Conservation (phyloP, 2,797 vertebrate genomes). For the Protosalanx chinensis region DNA sequence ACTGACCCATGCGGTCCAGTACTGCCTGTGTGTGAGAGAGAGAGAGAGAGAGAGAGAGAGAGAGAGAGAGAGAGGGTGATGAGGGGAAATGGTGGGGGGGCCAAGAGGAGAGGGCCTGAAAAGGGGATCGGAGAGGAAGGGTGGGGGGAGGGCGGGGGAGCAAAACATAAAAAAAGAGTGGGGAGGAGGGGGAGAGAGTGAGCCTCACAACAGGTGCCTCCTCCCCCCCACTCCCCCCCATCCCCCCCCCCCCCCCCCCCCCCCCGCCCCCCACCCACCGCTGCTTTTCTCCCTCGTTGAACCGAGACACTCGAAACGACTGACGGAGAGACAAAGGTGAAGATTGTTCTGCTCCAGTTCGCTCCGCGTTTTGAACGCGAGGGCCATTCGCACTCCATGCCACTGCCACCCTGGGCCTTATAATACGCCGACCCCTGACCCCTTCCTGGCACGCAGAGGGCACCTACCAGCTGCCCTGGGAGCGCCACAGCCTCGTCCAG, state of each 20-base stretch:
- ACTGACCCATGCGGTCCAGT: constrained; percentile 6
- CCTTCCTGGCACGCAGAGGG: constrained; percentile 19
- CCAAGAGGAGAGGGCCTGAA: constrained; percentile 4
- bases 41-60: background rate
- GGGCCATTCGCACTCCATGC: constrained; percentile 4
- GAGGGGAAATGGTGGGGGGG: too few species aligned
- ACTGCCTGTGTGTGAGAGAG: background rate
- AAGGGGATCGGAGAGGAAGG: background rate
- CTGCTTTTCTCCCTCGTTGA: background rate
- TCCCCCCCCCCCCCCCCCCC: too few species aligned
- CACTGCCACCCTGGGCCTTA: constrained; percentile 7
- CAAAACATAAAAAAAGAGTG: background rate
- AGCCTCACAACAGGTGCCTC: constrained; percentile 13
- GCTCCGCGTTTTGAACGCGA: constrained; percentile 32
- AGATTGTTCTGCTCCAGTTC: background rate
- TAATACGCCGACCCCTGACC: constrained; percentile 20
- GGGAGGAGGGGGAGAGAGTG: background rate
- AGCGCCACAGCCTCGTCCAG: constrained; percentile 42
- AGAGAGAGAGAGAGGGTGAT: constrained; percentile 28
- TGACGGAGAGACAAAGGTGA: background rate
- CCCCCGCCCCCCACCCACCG: too few species aligned
- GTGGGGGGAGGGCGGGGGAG: background rate
- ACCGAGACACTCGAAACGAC: background rate
- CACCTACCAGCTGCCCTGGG: constrained; percentile 40
- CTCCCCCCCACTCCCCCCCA: background rate